These are phyloP conservation scores for Notospermus geniculatus DNA, from an alignment of 1,140 invertebrate species.

Conservation along the genomic window DNA sequence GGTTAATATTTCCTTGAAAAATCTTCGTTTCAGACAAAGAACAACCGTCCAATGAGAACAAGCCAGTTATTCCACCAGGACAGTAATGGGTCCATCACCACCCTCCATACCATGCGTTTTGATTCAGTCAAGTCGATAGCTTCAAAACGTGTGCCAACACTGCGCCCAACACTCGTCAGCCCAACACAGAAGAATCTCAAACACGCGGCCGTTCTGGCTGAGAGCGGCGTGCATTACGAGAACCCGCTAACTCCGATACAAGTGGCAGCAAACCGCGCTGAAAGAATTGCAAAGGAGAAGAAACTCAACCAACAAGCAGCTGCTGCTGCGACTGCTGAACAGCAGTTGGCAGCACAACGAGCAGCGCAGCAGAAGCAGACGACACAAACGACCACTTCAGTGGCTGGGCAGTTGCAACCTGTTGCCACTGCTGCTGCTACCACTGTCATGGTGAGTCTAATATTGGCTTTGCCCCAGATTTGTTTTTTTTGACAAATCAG, in stretches of 20 bases:
- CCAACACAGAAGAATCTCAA: conserved; percentile 75
- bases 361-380: conserved; percentile 21
- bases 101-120: conserved; percentile 70
- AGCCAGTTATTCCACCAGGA: conserved; percentile 79
- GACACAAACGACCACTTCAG: conserved; percentile 4
- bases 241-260: conserved; percentile 78
- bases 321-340: conserved; percentile 14
- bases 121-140: conserved; percentile 75
- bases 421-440: conserved; percentile 35
- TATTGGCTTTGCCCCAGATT: no score
- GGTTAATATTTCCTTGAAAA: no score
- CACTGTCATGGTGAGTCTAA: conserved; percentile 37
- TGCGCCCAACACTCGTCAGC: conserved; percentile 68
- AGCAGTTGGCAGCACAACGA: conserved; percentile 23
- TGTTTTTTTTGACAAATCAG: no score
- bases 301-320: conserved; percentile 55
- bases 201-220: conserved; percentile 76
- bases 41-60: conserved; percentile 72
- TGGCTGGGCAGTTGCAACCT: conserved; percentile 37
- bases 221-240: conserved; percentile 84
- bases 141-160: conserved; percentile 67
- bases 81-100: conserved; percentile 75
- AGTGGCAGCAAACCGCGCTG: conserved; percentile 78
- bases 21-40: conserved; percentile 65
- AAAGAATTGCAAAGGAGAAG: conserved; percentile 80